phyloP scores from a whole-genome alignment of 2,113 vertebrate species.

The Macaca mulatta region DNA sequence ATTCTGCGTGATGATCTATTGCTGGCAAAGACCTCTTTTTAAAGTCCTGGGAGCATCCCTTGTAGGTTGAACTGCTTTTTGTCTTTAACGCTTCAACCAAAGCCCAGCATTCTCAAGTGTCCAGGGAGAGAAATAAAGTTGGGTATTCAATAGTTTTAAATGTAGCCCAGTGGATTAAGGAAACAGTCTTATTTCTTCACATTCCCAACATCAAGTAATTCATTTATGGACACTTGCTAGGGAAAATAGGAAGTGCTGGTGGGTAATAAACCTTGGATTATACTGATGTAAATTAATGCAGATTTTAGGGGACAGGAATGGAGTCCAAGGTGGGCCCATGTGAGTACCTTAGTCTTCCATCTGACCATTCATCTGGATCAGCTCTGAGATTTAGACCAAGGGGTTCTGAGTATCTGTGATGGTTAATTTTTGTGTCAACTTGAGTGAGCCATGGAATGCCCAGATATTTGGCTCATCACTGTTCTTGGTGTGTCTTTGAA shows the following conservation, averaged over 20 bases:
- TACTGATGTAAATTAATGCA: neutral
- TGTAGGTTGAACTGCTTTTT: neutral
- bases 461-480: neutral
- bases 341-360: neutral
- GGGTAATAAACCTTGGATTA: neutral
- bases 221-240: neutral
- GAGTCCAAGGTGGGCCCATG: neutral
- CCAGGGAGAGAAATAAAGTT: neutral
- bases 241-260: neutral
- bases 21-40: neutral
- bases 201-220: neutral
- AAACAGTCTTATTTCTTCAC: slow-evolving; percentile 1
- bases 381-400: neutral
- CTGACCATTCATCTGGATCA: neutral
- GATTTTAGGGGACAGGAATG: neutral
- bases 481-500: neutral
- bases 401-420: neutral
- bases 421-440: slow-evolving; percentile 13
- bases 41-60: neutral
- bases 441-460: neutral
- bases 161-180: neutral
- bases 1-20: neutral
- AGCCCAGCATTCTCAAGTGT: neutral
- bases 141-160: neutral
- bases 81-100: neutral